Base-by-base conservation (phyloP, 2,113 vertebrate genomes). In the Lota lota region DNA sequence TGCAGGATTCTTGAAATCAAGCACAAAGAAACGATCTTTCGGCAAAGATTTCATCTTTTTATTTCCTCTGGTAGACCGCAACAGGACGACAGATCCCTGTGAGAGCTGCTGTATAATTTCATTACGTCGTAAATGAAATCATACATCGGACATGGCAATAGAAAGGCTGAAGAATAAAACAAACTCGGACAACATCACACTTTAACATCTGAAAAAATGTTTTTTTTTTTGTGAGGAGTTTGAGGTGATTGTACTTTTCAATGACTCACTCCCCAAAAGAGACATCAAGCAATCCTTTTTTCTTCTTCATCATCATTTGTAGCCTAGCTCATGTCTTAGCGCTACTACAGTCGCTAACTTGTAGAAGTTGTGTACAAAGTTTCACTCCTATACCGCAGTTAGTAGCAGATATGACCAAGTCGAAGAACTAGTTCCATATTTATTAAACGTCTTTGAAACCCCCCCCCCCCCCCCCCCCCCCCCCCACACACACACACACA, bases 231-330 rank as follows among this genome's bases (percentile, higher is more conserved):
- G 40, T 10, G 40, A 8, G 10, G 40, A 12, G 40, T 72, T 47
- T 87, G 85, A 80, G 91, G 86, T 78, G 79, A 82, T 63, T 0
- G 64, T 67, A 66, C 76, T 77, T 73, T 92, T 92, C 93, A 90
- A 92, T 90, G 90, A 89, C 91, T 84, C 91, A 92, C 92, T 12
- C 40, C 40, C 93, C 92, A 89, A 89, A 91, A 91, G 91, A 93
- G 80, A 88, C 84, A 88, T 89, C 88, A 88, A 89, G 91, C 87
- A 1, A 47, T 47, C 40, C 40, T 11, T 47, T 47, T 14, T 11
- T 47, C 40, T 14, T 47, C 40, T 47, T 47, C 40, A 2, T 47
- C 40, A 14, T 10, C 40, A 10, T 47, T 14, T 47, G 40, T 47
- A 14, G 12, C 1, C 40, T 47, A 47, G 8, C 40, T 1, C 10